Conservation (phyloP, 2,797 vertebrate species). For the Hyperoplus immaculatus region DNA sequence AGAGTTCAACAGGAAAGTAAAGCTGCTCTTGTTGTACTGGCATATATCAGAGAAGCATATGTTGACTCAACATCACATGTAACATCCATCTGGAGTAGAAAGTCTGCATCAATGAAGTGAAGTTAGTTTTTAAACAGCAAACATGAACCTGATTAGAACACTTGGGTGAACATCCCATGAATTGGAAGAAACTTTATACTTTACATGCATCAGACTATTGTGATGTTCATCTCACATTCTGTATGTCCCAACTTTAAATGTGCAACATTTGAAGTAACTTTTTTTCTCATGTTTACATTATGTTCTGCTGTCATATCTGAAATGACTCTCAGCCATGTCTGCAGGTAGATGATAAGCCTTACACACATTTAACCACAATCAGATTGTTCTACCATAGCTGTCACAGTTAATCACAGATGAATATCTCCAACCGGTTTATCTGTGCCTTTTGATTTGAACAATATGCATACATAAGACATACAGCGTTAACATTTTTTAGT, state of each 20-base stretch:
- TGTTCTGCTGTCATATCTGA: conserved; percentile 4
- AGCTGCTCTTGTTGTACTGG: background rate
- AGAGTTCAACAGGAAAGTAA: background rate
- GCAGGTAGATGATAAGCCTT: conserved; percentile 23
- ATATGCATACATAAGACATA: background rate
- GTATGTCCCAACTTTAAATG: background rate
- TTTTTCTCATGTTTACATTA: conserved; percentile 5
- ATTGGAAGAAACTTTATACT: background rate
- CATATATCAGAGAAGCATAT: conserved; percentile 5
- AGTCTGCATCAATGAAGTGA: background rate
- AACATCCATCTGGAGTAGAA: background rate
- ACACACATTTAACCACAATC: conserved; percentile 3
- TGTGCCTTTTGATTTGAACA: conserved; percentile 26
- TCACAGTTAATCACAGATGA: conserved; percentile 29
- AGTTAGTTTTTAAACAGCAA: background rate
- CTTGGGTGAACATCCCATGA: background rate
- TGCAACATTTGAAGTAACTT: conserved; percentile 6
- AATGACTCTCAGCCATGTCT: conserved; percentile 13
- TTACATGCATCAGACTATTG: background rate
- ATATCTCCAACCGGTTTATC: conserved; percentile 1
- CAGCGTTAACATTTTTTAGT: background rate
- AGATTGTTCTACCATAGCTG: conserved; percentile 8
- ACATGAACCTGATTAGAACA: background rate
- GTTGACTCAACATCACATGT: conserved; percentile 2
- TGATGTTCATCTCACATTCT: background rate